Evolutionary conservation across 2,797 vertebrate species (phyloP).

Genomic region (Paguma larvata): DNA sequence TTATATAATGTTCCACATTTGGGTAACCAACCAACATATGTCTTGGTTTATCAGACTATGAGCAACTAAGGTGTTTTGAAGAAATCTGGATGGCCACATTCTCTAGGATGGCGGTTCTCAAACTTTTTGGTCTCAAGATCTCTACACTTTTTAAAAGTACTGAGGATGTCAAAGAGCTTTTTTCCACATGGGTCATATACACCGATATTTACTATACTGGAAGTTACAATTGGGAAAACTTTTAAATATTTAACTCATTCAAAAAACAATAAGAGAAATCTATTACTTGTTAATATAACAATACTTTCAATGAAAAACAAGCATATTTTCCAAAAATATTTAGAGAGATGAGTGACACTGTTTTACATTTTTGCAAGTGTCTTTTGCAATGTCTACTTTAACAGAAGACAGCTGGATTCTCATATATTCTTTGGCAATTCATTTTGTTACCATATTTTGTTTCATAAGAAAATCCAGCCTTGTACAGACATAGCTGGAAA

Average conservation of each 20-base stretch:
- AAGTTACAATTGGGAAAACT: slow-evolving; percentile 36
- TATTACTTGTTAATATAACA: slow-evolving; percentile 55
- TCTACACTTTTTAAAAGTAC: slow-evolving; percentile 4
- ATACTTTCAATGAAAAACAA: slow-evolving; percentile 47
- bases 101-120: background rate
- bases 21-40: background rate
- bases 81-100: background rate
- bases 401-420: slow-evolving; percentile 55
- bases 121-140: slow-evolving; percentile 25
- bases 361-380: slow-evolving; percentile 70
- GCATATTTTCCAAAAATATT: slow-evolving; percentile 60
- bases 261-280: slow-evolving; percentile 4
- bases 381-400: slow-evolving; percentile 22
- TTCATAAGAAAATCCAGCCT: slow-evolving; percentile 57
- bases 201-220: background rate
- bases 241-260: slow-evolving; percentile 20
- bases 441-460: slow-evolving; percentile 11
- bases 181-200: background rate
- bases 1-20: background rate
- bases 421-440: slow-evolving; percentile 18
- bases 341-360: background rate
- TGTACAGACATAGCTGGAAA: background rate
- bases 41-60: slow-evolving; percentile 1
- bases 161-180: slow-evolving; percentile 34
- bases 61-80: background rate